A percentile compares a stretch with the other conserved stretches of the same genome.
These are phyloP conservation scores for Natator depressus DNA, from an alignment of 2,113 vertebrate species.

Conservation along the genomic window DNA sequence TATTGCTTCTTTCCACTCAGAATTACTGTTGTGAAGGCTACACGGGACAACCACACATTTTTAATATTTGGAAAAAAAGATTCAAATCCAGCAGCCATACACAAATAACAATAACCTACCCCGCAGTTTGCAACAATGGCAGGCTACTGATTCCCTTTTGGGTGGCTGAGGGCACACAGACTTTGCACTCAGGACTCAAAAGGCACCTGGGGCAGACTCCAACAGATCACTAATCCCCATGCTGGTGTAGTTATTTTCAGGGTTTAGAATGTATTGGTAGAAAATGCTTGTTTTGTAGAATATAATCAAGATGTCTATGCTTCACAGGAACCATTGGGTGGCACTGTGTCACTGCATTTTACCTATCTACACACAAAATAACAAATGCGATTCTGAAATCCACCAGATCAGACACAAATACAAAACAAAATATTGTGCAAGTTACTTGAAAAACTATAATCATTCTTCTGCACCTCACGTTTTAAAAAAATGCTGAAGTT, in stretches of 20 bases:
- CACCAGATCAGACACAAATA: not conserved
- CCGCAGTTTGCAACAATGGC: not conserved
- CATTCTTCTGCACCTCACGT: not conserved
- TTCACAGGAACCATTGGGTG: slow-evolving; percentile 62
- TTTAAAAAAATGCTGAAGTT: not conserved
- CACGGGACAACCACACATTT: not conserved
- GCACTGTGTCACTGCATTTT: slow-evolving; percentile 46
- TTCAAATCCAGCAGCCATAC: not conserved
- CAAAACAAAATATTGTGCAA: not conserved
- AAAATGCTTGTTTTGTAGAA: not conserved
- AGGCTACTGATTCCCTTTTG: not conserved
- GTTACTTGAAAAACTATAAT: not conserved
- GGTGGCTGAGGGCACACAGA: not conserved
- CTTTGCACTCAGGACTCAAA: not conserved
- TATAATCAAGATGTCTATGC: not conserved
- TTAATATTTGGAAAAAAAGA: not conserved
- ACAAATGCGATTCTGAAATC: not conserved
- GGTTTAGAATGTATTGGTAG: not conserved
- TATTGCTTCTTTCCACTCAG: fast-evolving
- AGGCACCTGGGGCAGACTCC: not conserved
- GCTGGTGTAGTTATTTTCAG: not conserved
- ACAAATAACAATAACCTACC: not conserved
- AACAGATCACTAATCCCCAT: not conserved
- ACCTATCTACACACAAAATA: not conserved
- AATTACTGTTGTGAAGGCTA: not conserved